Percentiles rank a stretch among this genome's conserved stretches.
These are phyloP conservation scores for Pachyramphus minor DNA, from an alignment of 2,113 vertebrate genomes.

Conservation along the genomic window DNA sequence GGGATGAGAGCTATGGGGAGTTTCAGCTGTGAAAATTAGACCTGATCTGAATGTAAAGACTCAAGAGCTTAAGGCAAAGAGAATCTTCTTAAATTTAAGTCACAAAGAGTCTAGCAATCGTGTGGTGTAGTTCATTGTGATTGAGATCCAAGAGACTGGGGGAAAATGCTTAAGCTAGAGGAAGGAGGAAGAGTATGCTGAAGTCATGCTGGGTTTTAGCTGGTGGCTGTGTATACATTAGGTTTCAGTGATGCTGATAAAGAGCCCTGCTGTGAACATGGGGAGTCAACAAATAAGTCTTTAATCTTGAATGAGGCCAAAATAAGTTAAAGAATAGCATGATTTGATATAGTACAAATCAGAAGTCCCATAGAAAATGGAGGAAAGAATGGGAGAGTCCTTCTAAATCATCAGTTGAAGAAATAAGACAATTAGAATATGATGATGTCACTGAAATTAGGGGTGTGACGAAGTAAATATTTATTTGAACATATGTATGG, in stretches of 20 bases:
- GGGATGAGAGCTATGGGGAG: not conserved
- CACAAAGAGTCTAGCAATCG: not conserved
- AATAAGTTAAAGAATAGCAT: not conserved
- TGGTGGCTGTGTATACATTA: accelerated
- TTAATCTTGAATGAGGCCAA: not conserved
- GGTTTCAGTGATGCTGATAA: not conserved
- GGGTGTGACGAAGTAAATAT: not conserved
- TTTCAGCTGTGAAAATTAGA: not conserved
- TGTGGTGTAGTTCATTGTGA: not conserved
- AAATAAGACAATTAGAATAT: not conserved
- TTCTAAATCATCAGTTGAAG: not conserved
- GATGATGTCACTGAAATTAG: not conserved
- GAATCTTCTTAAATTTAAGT: not conserved
- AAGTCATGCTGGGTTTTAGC: not conserved
- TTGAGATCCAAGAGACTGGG: not conserved
- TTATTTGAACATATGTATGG: not conserved
- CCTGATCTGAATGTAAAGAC: not conserved
- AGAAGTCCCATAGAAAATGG: not conserved
- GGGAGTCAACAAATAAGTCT: not conserved
- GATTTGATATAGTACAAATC: not conserved
- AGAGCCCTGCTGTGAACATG: not conserved
- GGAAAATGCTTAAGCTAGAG: not conserved
- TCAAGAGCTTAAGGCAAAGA: not conserved
- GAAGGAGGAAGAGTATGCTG: not conserved
- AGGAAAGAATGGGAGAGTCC: not conserved